Evolutionary conservation across 2,888 invertebrate species (phyloP).

Genomic region (Leptopilina syphax): DNA sequence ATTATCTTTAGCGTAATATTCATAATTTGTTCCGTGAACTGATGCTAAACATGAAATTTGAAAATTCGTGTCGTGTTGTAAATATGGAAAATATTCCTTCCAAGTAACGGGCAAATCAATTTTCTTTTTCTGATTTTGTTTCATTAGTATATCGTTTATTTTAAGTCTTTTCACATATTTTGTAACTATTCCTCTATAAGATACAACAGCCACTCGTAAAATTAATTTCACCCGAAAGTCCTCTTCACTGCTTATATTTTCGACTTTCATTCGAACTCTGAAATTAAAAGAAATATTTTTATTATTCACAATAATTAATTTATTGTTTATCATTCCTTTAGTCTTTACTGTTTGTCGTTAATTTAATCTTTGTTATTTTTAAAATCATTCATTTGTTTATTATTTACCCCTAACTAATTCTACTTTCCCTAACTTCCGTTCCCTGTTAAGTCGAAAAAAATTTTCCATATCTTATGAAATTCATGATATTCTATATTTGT

Average conservation of each 20-base stretch:
- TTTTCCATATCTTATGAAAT: too few relatives aligned
- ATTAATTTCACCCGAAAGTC: conserved; percentile 85
- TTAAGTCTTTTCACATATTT: conserved; percentile 85
- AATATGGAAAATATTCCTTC: conserved; percentile 86
- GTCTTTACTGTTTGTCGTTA: too few relatives aligned
- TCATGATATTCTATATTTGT: too few relatives aligned
- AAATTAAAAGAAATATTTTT: conserved; percentile 44
- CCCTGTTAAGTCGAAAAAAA: too few relatives aligned
- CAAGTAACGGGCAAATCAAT: conserved; percentile 85
- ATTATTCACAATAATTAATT: too few relatives aligned
- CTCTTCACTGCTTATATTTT: conserved; percentile 83
- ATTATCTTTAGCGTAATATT: conserved; percentile 93
- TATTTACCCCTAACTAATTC: too few relatives aligned
- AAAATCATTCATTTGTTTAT: too few relatives aligned
- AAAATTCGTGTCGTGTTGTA: conserved; percentile 90
- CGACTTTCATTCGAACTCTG: conserved; percentile 82
- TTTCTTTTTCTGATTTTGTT: conserved; percentile 81
- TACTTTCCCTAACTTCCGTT: too few relatives aligned
- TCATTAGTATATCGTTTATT: conserved; percentile 82
- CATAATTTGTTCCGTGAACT: conserved; percentile 89
- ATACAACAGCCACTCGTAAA: conserved; percentile 87
- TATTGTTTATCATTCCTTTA: background rate
- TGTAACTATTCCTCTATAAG: conserved; percentile 89
- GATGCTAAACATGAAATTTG: conserved; percentile 89
- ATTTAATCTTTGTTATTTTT: too few relatives aligned